Base-by-base conservation (phyloP, 2,797 vertebrate species). In the Heliangelus exortis region DNA sequence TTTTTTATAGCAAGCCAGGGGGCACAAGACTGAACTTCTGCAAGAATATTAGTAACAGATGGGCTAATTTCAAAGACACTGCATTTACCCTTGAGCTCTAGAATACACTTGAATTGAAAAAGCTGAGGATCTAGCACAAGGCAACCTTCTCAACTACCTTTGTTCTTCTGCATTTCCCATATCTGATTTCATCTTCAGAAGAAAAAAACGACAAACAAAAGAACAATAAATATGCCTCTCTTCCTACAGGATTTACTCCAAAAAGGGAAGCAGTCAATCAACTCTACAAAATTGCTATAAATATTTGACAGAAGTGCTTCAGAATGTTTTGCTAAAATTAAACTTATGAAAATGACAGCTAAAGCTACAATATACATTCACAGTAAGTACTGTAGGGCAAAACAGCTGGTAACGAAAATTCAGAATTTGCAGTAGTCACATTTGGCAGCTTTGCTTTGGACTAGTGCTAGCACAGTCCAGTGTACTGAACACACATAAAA, bases 321-420 rank as follows among this genome's bases (percentile, higher is more conserved):
- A 82, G 29, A 84, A 87, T 53, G 53, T 57, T 94, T 74, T 47
- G 57, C 61, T 87, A 89, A 82, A 95, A 81, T 68, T 81, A 80
- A 68, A 36, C 39, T 61, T 45, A 18, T 7, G 28, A 87, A 93
- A 81, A 62, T 43, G 10, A 92, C 71, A 89, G 85, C 55, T 69
- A 62, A 16, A 6, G 59, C 80, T 94, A 54, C 58, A 80, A 80
- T 65, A 12, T 57, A 61, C 45, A 43, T 48, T 47, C 81, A 17
- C 59, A 87, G 81, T 41, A 80, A 75, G 29, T 8, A 80, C 62
- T 69, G 47, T 13, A 21, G 26, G 65, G 23, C 13, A 5, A 39
- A 92, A 92, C 51, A 83, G 72, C 61, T 62, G 53, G 43, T 31
- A 91, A 75, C 7, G 86, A 77, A 92, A 88, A 43, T 10, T 45